Percentiles rank a stretch among this genome's conserved stretches.
These are phyloP conservation scores for Drosophila paramelanica DNA, from an alignment of 2,888 invertebrate species.

Conservation along the genomic window DNA sequence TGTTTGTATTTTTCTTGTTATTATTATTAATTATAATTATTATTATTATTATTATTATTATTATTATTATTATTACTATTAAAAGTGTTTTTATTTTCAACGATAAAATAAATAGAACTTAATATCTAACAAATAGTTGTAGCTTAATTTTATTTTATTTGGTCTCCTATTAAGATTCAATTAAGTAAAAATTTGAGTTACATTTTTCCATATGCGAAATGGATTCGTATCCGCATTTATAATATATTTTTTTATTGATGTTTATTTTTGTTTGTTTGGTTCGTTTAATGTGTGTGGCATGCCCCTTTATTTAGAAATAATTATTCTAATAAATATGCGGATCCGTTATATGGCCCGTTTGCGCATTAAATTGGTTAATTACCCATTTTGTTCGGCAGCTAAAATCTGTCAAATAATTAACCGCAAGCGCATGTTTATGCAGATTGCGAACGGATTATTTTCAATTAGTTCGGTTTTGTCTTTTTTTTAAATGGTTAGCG, in stretches of 20 bases:
- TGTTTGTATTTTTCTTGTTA: background rate
- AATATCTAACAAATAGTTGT: too few species aligned
- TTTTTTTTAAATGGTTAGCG: slow-evolving; percentile 2
- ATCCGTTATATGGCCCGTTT: background rate
- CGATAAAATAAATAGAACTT: too few species aligned
- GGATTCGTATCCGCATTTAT: too few species aligned
- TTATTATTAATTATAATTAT: background rate
- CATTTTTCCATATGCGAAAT: too few species aligned
- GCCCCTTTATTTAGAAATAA: background rate
- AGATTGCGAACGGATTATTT: slow-evolving; percentile 30
- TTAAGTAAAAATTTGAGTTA: too few species aligned
- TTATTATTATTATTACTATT: background rate
- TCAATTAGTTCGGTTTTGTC: slow-evolving; percentile 7
- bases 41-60: background rate
- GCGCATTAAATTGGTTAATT: background rate
- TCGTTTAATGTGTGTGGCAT: background rate
- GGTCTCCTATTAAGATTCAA: too few species aligned
- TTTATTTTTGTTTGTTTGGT: background rate
- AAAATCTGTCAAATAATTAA: slow-evolving; percentile 10
- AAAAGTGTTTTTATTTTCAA: too few species aligned
- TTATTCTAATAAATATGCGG: background rate
- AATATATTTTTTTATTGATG: background rate
- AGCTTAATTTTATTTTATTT: too few species aligned
- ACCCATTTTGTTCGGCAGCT: background rate
- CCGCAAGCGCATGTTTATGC: slow-evolving; percentile 36